phyloP scores from a whole-genome alignment of 2,888 invertebrate species.

The Beris morrisii region DNA sequence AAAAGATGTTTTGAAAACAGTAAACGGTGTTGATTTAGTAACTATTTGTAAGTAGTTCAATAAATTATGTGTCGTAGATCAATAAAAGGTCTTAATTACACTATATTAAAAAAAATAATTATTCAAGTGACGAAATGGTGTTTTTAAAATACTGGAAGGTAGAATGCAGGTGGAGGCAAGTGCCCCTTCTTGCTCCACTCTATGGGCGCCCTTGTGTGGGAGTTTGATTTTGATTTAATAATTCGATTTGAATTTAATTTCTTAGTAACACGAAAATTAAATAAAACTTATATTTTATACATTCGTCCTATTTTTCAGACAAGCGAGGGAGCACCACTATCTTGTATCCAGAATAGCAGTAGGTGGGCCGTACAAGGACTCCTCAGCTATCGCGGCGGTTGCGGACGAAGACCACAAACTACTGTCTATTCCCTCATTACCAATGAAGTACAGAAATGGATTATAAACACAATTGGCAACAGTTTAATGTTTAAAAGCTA shows the following conservation, averaged over 20 bases:
- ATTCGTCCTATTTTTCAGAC: conserved; percentile 55
- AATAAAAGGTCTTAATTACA: too few relatives aligned
- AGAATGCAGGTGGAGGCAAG: too few relatives aligned
- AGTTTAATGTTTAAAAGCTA: conserved; percentile 37
- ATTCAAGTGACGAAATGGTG: too few relatives aligned
- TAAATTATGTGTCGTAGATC: too few relatives aligned
- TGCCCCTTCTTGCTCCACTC: too few relatives aligned
- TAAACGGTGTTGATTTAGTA: too few relatives aligned
- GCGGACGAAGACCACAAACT: conserved; percentile 62
- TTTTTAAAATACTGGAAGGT: too few relatives aligned
- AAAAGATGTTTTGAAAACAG: too few relatives aligned
- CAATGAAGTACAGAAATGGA: conserved; percentile 39
- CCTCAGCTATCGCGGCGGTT: conserved; percentile 63
- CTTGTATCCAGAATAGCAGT: conserved; percentile 61
- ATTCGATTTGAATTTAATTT: not conserved
- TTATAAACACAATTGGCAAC: conserved; percentile 41
- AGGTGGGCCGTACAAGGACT: conserved; percentile 66
- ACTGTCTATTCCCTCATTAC: conserved; percentile 60
- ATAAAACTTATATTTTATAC: not conserved
- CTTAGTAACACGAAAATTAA: not conserved
- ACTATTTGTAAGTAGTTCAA: too few relatives aligned
- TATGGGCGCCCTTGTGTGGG: too few relatives aligned
- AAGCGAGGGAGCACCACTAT: conserved; percentile 67
- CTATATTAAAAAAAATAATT: too few relatives aligned
- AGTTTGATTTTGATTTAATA: not conserved